Evolutionary conservation across 2,113 vertebrate species (phyloP).

Genomic region (Tragelaphus strepsiceros): DNA sequence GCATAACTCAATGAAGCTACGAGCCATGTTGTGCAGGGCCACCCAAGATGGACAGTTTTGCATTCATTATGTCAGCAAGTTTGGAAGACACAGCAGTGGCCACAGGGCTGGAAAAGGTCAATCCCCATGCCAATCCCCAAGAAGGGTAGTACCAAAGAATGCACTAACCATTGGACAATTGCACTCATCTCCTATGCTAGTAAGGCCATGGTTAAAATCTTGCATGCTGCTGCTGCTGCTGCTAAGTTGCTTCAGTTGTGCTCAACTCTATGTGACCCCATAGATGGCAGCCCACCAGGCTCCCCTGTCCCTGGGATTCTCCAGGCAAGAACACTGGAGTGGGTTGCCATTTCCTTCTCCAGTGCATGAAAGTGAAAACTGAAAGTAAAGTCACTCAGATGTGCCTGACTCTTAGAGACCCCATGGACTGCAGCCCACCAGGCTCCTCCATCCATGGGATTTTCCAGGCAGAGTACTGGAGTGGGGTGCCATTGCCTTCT

Average conservation of each 20-base stretch:
- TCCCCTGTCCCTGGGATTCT: fast-evolving
- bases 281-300: too few species aligned
- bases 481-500: too few species aligned
- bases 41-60: neutral
- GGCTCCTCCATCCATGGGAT: too few species aligned
- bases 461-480: too few species aligned
- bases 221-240: neutral
- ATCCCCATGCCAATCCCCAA: neutral
- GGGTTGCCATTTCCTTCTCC: too few species aligned
- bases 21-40: neutral
- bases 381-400: too few species aligned
- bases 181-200: neutral
- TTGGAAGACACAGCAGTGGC: neutral
- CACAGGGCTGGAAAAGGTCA: neutral
- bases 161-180: neutral
- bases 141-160: neutral
- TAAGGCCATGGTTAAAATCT: neutral
- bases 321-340: too few species aligned
- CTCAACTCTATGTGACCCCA: too few species aligned
- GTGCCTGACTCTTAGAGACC: too few species aligned
- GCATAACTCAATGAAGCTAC: neutral
- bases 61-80: neutral
- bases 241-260: too few species aligned
- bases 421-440: too few species aligned
- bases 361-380: too few species aligned